Conservation (phyloP, 2,888 invertebrate genomes). For the Acrobasis suavella region DNA sequence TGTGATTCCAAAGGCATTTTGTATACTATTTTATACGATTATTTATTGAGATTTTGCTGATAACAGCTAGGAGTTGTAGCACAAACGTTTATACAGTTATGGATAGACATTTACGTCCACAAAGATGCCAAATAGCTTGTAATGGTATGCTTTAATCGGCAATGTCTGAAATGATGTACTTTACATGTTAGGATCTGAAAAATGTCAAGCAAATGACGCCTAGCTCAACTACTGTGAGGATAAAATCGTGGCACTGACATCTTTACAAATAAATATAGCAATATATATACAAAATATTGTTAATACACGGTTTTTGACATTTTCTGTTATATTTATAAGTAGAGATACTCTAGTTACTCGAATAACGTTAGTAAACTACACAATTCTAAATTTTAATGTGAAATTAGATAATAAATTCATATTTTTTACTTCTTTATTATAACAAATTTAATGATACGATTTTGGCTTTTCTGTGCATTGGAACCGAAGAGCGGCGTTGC, state of each 20-base stretch:
- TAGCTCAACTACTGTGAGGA: slow-evolving; percentile 62
- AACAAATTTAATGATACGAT: slow-evolving; percentile 49
- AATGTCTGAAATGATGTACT: slow-evolving; percentile 49
- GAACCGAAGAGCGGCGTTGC: slow-evolving; percentile 46
- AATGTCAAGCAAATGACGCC: slow-evolving; percentile 45
- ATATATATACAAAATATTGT: slow-evolving; percentile 40
- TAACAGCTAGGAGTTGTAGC: slow-evolving; percentile 44
- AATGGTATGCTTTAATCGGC: slow-evolving; percentile 54
- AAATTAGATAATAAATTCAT: slow-evolving; percentile 53
- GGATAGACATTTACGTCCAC: slow-evolving; percentile 72
- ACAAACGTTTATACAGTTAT: slow-evolving; percentile 60
- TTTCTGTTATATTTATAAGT: slow-evolving; percentile 57
- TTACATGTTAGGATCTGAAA: slow-evolving; percentile 41
- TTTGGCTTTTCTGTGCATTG: slow-evolving; percentile 62
- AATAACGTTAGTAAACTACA: slow-evolving; percentile 54
- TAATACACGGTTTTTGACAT: slow-evolving; percentile 30
- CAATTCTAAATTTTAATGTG: slow-evolving; percentile 66
- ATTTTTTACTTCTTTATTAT: slow-evolving; percentile 67
- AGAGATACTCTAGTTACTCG: slow-evolving; percentile 57
- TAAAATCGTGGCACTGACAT: slow-evolving; percentile 46
- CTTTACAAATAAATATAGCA: slow-evolving; percentile 64
- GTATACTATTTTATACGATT: slow-evolving; percentile 47
- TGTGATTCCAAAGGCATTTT: slow-evolving; percentile 52
- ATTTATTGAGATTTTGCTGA: slow-evolving; percentile 42
- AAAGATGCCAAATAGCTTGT: slow-evolving; percentile 80